phyloP scores from a whole-genome alignment of 2,888 invertebrate species.

The Anticlea derivata region DNA sequence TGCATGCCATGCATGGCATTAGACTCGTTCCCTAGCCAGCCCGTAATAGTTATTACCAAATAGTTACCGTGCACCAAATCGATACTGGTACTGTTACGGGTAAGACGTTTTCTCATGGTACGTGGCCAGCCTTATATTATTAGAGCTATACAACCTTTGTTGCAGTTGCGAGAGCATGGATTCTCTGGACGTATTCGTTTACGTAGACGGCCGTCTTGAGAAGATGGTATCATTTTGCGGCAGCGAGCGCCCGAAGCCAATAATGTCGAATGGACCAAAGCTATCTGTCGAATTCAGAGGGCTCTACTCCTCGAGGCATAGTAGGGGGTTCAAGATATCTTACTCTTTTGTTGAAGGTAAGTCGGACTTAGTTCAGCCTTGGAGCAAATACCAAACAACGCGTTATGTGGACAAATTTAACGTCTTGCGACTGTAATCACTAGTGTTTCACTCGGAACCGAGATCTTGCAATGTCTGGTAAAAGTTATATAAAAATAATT shows the following conservation, averaged over 20 bases:
- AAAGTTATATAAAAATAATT: too few species aligned
- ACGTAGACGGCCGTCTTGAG: conserved; percentile 92
- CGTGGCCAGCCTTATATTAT: not conserved
- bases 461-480: too few species aligned
- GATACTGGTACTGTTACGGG: too few species aligned
- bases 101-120: too few species aligned
- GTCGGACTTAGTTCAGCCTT: not conserved
- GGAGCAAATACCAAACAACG: too few species aligned
- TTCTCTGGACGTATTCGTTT: conserved; percentile 90
- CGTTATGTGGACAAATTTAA: too few species aligned
- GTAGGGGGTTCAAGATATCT: conserved; percentile 93
- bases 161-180: conserved; percentile 91
- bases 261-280: conserved; percentile 96
- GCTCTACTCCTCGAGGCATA: conserved; percentile 88
- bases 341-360: conserved; percentile 92
- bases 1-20: too few species aligned
- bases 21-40: too few species aligned
- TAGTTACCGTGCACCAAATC: too few species aligned
- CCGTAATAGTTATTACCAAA: too few species aligned
- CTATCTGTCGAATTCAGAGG: conserved; percentile 94
- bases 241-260: conserved; percentile 90
- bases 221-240: conserved; percentile 96
- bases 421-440: too few species aligned
- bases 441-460: too few species aligned
- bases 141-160: conserved; percentile 45